These are phyloP conservation scores for Pteromalus puparum DNA, from an alignment of 1,140 invertebrate species.

Conservation along the genomic window DNA sequence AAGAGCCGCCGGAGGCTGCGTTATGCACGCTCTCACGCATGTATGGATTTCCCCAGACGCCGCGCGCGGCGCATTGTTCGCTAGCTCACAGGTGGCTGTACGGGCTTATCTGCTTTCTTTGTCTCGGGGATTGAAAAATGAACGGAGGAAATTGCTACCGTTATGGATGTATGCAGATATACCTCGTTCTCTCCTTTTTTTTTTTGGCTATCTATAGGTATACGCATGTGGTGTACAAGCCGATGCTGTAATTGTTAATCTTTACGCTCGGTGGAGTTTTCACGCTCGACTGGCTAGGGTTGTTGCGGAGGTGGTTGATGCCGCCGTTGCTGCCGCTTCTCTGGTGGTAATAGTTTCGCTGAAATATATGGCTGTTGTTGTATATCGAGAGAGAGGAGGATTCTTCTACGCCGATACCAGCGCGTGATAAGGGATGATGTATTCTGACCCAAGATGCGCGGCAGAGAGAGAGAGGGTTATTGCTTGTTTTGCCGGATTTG, in stretches of 20 bases:
- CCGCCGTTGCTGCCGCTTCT: not conserved
- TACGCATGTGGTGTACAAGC: no score
- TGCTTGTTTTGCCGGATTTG: not conserved
- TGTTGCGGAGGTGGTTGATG: not conserved
- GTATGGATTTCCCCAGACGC: not conserved
- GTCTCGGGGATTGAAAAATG: slow-evolving; percentile 34
- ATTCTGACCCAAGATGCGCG: slow-evolving; percentile 1
- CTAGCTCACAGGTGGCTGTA: not conserved
- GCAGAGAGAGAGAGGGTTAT: not conserved
- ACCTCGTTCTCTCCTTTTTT: not conserved
- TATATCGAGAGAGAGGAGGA: not conserved
- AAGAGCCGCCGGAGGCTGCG: not conserved
- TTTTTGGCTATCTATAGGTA: not conserved
- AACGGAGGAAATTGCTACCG: not conserved
- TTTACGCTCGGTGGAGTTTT: slow-evolving; percentile 42
- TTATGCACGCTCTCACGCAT: slow-evolving; percentile 8
- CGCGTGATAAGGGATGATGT: slow-evolving; percentile 35
- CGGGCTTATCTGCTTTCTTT: slow-evolving; percentile 32
- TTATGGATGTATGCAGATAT: not conserved
- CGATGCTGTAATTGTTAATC: slow-evolving; percentile 51
- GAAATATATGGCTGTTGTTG: slow-evolving; percentile 37
- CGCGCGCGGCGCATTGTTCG: slow-evolving; percentile 14
- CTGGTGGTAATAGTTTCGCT: not conserved
- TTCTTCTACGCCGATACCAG: slow-evolving; percentile 9
- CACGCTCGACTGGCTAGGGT: slow-evolving; percentile 33